Base-by-base conservation (phyloP, 2,797 vertebrate species). In the Trachops cirrhosus region DNA sequence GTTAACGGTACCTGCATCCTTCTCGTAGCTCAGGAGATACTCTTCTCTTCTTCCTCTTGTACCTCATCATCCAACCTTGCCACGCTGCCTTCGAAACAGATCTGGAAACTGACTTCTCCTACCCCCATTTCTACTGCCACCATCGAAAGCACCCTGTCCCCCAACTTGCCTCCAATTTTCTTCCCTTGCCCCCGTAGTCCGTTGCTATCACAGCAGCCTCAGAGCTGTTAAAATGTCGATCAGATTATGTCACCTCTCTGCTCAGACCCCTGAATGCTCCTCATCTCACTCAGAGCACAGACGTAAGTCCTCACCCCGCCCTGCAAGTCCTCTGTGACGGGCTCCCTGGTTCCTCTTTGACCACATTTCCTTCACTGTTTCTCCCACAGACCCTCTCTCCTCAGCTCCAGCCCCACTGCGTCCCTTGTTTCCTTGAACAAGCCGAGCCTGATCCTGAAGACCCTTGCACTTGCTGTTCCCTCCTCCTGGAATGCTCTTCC, bases 291-390 rank as follows among this genome's bases (percentile, higher is more conserved):
- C 34, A 2, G 29, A 73, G 50, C 18, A 21, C 37, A 50, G 79
- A 24, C 12, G 32, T 0, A 24, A n/a, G 39, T 62, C 67, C 52
- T 52, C 11, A 9, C 34, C 14, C 5, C 1, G 18, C 39, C 22
- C 32, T 39, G 22, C 48, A 7, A 12, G 68, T 52, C 16, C 29
- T 41, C 26, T 0, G 3, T 10, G 37, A 46, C 46, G 1, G 6
- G 64, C 26, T 19, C 57, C 74, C n/a, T 18, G 9, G 14, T 34
- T 8, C 14, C 22, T 34, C 78, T 39, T 50, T 26, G 57, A 59
- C 2, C 12, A 29, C 1, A 4, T 15, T 21, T 46, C 50, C 48
- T 29, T 50, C 9, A 1, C 1, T 1, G 29, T 22, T 18, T 5
- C 46, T 54, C 21, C 14, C 11, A 8, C 10, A 0, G 12, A 11